Percentiles rank a stretch among this genome's conserved stretches.
Evolutionary conservation across 2,888 invertebrate species (phyloP).

Genomic region (Clitarchus hookeri): DNA sequence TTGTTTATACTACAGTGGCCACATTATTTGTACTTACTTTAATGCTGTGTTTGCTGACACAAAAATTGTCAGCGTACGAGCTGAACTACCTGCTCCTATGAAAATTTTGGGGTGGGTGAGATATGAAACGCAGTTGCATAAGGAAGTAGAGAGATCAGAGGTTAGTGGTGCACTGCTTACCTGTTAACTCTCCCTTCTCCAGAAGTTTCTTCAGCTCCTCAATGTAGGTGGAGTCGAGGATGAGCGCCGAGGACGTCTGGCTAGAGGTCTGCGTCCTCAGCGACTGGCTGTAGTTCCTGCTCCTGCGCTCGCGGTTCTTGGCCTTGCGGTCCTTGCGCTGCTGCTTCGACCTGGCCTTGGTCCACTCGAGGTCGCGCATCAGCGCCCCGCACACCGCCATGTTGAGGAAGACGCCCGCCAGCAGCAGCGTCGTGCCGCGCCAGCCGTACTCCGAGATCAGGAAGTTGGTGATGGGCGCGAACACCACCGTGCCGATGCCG

Average conservation of each 20-base stretch:
- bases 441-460: slow-evolving; percentile 79
- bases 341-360: slow-evolving; percentile 54
- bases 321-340: slow-evolving; percentile 52
- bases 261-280: slow-evolving; percentile 59
- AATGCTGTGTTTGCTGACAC: too few species aligned
- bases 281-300: slow-evolving; percentile 62
- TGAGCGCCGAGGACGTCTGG: slow-evolving; percentile 68
- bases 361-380: slow-evolving; percentile 78
- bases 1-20: too few species aligned
- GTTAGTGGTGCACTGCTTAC: neutral
- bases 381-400: slow-evolving; percentile 80
- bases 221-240: slow-evolving; percentile 55
- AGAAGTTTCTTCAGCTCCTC: slow-evolving; percentile 47
- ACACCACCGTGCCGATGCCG: slow-evolving; percentile 86
- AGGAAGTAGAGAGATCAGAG: neutral
- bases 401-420: slow-evolving; percentile 80
- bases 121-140: too few species aligned
- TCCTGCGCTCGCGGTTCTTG: slow-evolving; percentile 65
- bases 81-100: too few species aligned
- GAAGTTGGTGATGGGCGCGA: slow-evolving; percentile 77
- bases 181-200: slow-evolving; percentile 39
- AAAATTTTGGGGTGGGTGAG: too few species aligned
- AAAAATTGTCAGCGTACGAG: too few species aligned
- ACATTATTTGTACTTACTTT: too few species aligned
- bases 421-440: slow-evolving; percentile 80